These are phyloP conservation scores for Acleris literana DNA, from an alignment of 2,888 invertebrate genomes.

Conservation along the genomic window DNA sequence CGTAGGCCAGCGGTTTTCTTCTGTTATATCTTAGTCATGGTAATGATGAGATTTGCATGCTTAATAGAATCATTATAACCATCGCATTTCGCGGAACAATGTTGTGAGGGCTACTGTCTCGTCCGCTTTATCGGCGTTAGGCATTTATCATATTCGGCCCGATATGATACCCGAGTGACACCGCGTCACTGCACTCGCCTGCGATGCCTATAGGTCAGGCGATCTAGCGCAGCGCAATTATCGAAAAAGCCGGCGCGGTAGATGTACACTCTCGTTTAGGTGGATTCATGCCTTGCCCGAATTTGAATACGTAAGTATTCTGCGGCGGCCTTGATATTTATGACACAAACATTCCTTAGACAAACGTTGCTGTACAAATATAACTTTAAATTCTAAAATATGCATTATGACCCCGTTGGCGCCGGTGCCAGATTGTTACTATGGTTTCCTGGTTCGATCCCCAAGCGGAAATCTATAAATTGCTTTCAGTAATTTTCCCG, in stretches of 20 bases:
- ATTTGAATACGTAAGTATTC: constrained; percentile 55
- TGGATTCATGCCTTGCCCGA: constrained; percentile 39
- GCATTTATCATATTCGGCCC: constrained; percentile 24
- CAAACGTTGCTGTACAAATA: constrained; percentile 37
- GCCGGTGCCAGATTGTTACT: constrained; percentile 34
- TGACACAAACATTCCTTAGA: constrained; percentile 58
- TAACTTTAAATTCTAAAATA: constrained; percentile 36
- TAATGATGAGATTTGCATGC: constrained; percentile 57
- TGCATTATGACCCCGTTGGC: constrained; percentile 36
- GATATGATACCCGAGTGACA: constrained; percentile 29
- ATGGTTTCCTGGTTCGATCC: constrained; percentile 32
- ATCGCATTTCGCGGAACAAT: constrained; percentile 60
- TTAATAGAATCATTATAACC: constrained; percentile 59
- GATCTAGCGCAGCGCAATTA: constrained; percentile 41
- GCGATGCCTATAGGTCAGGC: constrained; percentile 40
- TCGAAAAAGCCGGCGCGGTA: constrained; percentile 31
- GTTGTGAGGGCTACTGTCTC: constrained; percentile 44
- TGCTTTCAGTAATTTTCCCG: constrained; percentile 18
- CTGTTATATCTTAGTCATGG: constrained; percentile 66
- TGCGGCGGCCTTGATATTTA: constrained; percentile 67
- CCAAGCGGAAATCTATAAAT: not conserved
- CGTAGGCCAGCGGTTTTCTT: constrained; percentile 75
- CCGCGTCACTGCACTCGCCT: constrained; percentile 41
- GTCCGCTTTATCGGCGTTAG: constrained; percentile 38
- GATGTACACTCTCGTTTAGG: constrained; percentile 32